Conservation (phyloP, 2,888 invertebrate genomes). For the Dinocampus coccinellae region DNA sequence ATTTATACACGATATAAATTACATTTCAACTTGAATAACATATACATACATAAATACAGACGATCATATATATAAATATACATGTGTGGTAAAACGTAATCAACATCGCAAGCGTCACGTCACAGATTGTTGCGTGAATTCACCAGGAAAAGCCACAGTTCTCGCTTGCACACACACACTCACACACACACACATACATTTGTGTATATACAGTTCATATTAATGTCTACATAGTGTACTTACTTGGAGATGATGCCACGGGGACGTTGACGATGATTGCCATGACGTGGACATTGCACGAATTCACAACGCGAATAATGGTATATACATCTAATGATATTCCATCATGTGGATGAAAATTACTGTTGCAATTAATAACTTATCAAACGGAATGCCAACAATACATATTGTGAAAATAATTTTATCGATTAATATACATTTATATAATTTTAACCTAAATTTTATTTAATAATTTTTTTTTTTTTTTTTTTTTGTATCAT, state of each 20-base stretch:
- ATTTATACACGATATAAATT: not conserved
- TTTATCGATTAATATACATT: not conserved
- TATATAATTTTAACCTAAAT: no score
- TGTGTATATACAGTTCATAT: not conserved
- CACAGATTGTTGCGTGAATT: constrained; percentile 21
- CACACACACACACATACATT: no score
- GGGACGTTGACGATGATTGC: constrained; percentile 44
- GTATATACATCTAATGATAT: constrained; percentile 6
- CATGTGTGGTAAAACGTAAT: constrained; percentile 15
- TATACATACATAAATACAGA: not conserved
- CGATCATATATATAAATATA: no score
- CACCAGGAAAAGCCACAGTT: not conserved
- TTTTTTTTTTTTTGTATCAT: no score
- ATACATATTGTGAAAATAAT: not conserved
- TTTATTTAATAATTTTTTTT: no score
- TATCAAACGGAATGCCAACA: constrained; percentile 4
- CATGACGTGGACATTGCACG: constrained; percentile 32
- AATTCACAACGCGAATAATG: constrained; percentile 13
- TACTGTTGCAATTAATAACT: constrained; percentile 17
- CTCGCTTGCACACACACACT: no score
- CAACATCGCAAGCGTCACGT: constrained; percentile 15
- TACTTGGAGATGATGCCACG: constrained; percentile 12
- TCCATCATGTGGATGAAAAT: not conserved
- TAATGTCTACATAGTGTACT: not conserved
- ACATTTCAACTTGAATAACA: constrained; percentile 3